Base-by-base conservation (phyloP, 2,888 invertebrate species). In the Tubiluchus corallicola region DNA sequence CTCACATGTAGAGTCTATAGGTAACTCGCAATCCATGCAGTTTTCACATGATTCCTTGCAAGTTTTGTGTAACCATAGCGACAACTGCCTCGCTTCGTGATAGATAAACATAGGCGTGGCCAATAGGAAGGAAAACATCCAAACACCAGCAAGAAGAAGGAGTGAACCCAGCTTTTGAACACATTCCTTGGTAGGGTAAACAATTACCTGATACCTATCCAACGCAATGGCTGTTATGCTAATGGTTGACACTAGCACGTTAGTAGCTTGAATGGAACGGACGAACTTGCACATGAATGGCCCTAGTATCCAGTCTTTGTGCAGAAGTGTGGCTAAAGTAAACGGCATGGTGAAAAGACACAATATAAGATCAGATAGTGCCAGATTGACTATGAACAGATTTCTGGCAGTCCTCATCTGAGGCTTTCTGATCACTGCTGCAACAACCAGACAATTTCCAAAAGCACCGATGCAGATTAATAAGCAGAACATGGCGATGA, bases 171-270 rank as follows among this genome's bases (percentile, higher is more conserved):
- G 71, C 44, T 76, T 73, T 58, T 82, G 79, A 38, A 82, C 71
- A n/a, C 45, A 41, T 47, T 77, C 76, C 45, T 78, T 74, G 1
- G 84, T 83, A 13, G 85, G 84, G 58, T 83, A 82, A 4, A 87
- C 79, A 61, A 85, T 87, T 38, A 85, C 74, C 73, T 81, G 79
- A n/a, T 46, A 58, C 54, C 62, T 50, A 48, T 62, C 62, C 17
- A 69, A 53, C 1, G 68, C 68, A 52, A 90, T 90, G 4, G 88
- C 87, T 2, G 87, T 84, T 53, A 90, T 90, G 51, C 84, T 82
- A 58, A 90, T 82, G 1, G 87, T 87, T 0, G 87, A 88, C 0
- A 90, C 85, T 62, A 85, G 90, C 53, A 87, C 82, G 56, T 84
- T 87, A 49, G 81, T 79, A 1, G 83, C 88, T 61, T 88, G 85